Evolutionary conservation across 2,797 vertebrate species (phyloP).

Genomic region (Enteromius treurensis): DNA sequence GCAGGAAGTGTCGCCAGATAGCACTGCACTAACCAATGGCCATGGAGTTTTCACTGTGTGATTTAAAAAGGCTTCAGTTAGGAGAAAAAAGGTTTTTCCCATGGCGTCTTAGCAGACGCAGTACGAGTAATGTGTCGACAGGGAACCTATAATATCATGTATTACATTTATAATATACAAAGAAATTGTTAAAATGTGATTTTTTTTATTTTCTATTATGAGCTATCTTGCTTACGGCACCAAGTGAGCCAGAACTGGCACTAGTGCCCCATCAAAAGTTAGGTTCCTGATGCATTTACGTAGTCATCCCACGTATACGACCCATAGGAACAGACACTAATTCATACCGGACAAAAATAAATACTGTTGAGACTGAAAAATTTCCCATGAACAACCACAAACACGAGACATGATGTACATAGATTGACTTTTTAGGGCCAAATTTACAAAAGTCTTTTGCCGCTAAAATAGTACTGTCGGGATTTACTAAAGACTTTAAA

Average conservation of each 20-base stretch:
- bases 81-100: no score
- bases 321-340: neutral
- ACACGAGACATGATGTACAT: neutral
- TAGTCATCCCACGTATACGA: neutral
- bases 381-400: neutral
- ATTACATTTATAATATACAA: neutral
- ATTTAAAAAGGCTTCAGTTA: no score
- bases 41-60: no score
- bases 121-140: no score
- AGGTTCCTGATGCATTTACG: neutral
- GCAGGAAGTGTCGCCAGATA: no score
- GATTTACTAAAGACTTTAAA: neutral
- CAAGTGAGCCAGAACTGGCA: neutral
- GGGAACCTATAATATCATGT: neutral
- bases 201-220: neutral
- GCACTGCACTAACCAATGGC: no score
- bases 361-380: neutral
- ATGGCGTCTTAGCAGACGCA: no score
- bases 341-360: neutral
- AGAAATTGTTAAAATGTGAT: neutral
- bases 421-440: neutral
- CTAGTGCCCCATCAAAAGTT: neutral
- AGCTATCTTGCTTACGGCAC: neutral
- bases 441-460: neutral
- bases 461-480: no score